Evolutionary conservation across 92 coral and sea anemone species (phyloP).

Genomic region (Paramuricea clavata): DNA sequence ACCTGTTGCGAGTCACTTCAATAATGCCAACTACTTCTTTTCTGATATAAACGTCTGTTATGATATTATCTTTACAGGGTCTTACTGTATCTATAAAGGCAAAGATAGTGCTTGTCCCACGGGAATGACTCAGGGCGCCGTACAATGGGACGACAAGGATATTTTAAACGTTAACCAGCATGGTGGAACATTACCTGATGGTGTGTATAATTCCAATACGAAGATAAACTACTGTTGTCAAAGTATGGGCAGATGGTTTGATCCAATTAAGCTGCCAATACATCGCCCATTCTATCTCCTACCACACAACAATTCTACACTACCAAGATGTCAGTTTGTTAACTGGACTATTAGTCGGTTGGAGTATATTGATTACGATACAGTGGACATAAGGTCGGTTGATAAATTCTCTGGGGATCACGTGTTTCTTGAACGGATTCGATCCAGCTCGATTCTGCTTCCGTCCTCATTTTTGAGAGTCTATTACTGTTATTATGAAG

Average conservation of each 20-base stretch:
- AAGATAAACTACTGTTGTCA: background rate
- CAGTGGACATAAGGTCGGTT: background rate
- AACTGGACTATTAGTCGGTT: background rate
- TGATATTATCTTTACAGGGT: background rate
- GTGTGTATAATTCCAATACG: background rate
- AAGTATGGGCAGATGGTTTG: background rate
- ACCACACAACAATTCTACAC: background rate
- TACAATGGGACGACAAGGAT: background rate
- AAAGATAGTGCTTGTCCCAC: background rate
- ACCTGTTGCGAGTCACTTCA: no score
- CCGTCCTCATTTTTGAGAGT: no score
- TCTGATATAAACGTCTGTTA: background rate
- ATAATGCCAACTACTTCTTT: no score
- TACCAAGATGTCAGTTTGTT: background rate
- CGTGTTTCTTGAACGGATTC: background rate
- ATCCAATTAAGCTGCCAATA: background rate
- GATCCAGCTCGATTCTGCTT: no score
- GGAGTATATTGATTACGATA: background rate
- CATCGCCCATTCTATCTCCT: background rate
- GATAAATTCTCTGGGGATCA: background rate
- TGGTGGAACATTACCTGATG: background rate
- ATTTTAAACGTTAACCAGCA: background rate
- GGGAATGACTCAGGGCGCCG: background rate
- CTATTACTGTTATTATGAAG: background rate
- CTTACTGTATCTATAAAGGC: background rate